These are phyloP conservation scores for Venustaconcha ellipsiformis DNA, from an alignment of 1,140 invertebrate species.

Conservation along the genomic window DNA sequence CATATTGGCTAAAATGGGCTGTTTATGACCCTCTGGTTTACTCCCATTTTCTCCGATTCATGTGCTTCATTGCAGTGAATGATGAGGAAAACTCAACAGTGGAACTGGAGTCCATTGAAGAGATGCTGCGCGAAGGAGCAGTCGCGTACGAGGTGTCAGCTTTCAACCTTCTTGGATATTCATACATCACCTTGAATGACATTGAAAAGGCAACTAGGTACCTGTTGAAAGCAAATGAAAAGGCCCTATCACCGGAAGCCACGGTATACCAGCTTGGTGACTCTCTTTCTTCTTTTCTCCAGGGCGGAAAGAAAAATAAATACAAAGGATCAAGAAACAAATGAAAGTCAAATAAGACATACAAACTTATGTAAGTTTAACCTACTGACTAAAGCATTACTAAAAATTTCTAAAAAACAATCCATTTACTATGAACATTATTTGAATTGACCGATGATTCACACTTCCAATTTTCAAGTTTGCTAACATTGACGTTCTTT, in stretches of 20 bases:
- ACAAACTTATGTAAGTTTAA: too few relatives aligned
- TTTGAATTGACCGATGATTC: too few relatives aligned
- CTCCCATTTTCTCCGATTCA: not conserved
- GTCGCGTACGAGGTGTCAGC: conserved; percentile 9
- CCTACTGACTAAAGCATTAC: too few relatives aligned
- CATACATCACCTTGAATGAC: conserved; percentile 1
- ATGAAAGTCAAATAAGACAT: too few relatives aligned
- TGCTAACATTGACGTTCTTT: too few relatives aligned
- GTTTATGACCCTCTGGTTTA: conserved; percentile 11
- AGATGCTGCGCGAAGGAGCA: not conserved
- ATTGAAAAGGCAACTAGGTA: conserved; percentile 8
- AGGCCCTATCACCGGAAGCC: not conserved
- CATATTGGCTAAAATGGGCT: conserved; percentile 11
- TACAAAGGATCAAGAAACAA: too few relatives aligned
- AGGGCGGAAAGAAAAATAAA: not conserved
- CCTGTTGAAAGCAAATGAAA: conserved; percentile 6
- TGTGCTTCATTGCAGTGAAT: not conserved
- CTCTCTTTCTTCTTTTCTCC: not conserved
- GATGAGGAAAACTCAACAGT: not conserved
- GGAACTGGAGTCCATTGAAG: conserved; percentile 1
- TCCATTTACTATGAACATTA: too few relatives aligned
- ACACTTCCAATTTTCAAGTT: too few relatives aligned
- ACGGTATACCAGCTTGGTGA: conserved; percentile 6
- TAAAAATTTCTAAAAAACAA: too few relatives aligned
- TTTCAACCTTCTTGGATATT: conserved; percentile 15